Conservation (phyloP, 2,888 invertebrate species). For the Microctonus brassicae region DNA sequence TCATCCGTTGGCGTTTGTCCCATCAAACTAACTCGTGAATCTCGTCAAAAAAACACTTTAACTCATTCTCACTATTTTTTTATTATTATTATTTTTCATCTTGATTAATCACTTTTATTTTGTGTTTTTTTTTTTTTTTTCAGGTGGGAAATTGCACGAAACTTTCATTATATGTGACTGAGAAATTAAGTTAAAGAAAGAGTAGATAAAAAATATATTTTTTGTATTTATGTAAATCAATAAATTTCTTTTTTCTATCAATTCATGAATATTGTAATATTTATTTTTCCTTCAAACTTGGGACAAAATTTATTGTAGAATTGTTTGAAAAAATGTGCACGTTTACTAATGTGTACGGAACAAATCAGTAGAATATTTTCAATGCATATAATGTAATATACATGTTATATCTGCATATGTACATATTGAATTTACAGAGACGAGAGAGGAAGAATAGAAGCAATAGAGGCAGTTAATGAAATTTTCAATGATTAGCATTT, state of each 20-base stretch:
- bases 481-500: constrained; percentile 39
- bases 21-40: not conserved
- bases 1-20: constrained; percentile 21
- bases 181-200: no score
- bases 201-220: no score
- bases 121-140: not conserved
- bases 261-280: not conserved
- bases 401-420: not conserved
- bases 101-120: not conserved
- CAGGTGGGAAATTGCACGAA: not conserved
- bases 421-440: not conserved
- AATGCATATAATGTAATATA: not conserved
- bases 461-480: constrained; percentile 16
- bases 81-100: no score
- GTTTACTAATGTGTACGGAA: not conserved
- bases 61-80: not conserved
- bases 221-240: no score
- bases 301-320: constrained; percentile 8
- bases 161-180: not conserved
- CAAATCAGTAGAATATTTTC: not conserved
- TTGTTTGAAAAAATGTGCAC: not conserved
- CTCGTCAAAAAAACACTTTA: not conserved
- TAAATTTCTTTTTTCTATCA: not conserved
- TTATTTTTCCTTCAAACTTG: no score
- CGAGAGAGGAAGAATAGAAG: not conserved